phyloP scores from a whole-genome alignment of 2,888 invertebrate genomes.

The Hemithea aestivaria region DNA sequence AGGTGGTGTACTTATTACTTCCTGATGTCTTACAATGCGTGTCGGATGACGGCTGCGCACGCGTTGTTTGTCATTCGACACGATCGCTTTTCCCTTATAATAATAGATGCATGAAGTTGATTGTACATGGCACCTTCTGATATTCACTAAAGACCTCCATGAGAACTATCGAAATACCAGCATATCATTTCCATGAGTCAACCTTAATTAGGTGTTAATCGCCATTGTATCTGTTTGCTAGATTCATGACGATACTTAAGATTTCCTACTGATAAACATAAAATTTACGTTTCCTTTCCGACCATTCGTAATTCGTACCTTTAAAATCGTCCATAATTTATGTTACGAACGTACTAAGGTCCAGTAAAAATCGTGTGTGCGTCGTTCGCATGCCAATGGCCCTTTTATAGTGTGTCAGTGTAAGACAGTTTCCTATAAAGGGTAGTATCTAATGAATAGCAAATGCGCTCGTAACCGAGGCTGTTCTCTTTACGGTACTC shows the following conservation, averaged over 20 bases:
- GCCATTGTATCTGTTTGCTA: constrained; percentile 5
- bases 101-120: constrained; percentile 5
- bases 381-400: constrained; percentile 42
- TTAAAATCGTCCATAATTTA: too few species aligned
- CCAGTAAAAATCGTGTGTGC: constrained; percentile 40
- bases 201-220: constrained; percentile 6
- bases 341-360: too few species aligned
- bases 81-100: constrained; percentile 40
- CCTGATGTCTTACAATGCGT: constrained; percentile 65
- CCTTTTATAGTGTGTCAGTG: constrained; percentile 49
- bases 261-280: constrained; percentile 2
- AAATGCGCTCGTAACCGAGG: constrained; percentile 55
- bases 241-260: not conserved
- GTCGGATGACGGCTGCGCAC: constrained; percentile 55
- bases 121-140: constrained; percentile 1
- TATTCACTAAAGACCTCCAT: not conserved
- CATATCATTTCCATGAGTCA: constrained; percentile 1
- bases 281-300: not conserved
- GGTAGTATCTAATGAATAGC: constrained; percentile 65
- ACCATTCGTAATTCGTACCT: too few species aligned
- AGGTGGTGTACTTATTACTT: constrained; percentile 43
- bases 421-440: constrained; percentile 58
- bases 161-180: not conserved
- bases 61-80: constrained; percentile 57
- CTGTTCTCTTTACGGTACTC: constrained; percentile 45